These are phyloP conservation scores for rat (Rattus norvegicus) DNA, from an alignment of 2,113 vertebrate species.

Conservation along the genomic window DNA sequence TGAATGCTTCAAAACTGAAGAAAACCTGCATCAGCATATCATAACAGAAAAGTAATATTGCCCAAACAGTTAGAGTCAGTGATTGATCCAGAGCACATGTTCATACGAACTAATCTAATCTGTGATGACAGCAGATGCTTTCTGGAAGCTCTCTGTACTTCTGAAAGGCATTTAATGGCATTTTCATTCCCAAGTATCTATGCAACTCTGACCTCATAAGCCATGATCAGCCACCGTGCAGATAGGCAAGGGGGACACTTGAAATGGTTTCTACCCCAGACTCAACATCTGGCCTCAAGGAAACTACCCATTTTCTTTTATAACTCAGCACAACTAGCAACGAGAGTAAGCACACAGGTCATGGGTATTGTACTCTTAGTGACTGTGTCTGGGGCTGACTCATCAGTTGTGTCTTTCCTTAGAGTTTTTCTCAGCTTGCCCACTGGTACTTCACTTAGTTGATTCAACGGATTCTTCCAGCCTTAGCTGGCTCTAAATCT, in stretches of 20 bases:
- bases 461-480: background rate
- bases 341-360: background rate
- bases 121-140: background rate
- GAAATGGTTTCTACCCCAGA: background rate
- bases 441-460: background rate
- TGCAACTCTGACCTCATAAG: background rate
- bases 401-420: background rate
- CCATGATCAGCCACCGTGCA: background rate
- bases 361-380: background rate
- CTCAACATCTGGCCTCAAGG: background rate
- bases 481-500: background rate
- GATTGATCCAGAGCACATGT: background rate
- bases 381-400: background rate
- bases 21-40: background rate
- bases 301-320: background rate
- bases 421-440: background rate
- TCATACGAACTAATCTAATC: slow-evolving; percentile 18
- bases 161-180: background rate
- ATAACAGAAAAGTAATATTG: background rate
- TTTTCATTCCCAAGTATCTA: background rate
- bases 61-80: background rate
- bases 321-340: background rate
- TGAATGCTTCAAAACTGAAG: slow-evolving; percentile 22
- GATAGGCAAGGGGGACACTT: background rate
- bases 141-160: background rate